Base-by-base conservation (phyloP, 2,113 vertebrate species). In the Trematocara unimaculatum region DNA sequence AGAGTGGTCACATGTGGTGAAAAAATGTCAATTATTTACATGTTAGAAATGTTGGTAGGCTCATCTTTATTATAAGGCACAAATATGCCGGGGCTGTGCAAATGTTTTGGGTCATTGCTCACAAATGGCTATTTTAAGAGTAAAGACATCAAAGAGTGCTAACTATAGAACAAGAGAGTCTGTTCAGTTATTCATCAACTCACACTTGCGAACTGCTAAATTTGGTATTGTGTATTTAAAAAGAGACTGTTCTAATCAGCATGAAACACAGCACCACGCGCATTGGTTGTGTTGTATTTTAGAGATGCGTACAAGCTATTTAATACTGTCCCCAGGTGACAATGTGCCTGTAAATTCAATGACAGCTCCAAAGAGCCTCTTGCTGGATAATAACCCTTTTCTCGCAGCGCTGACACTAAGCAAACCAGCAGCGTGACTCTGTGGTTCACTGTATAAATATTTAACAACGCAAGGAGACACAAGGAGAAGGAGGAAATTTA, bases 361-460 rank as follows among this genome's bases (percentile, higher is more conserved):
- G 10, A 77, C 56, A 77, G 38, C 64, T 23, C 26, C 5, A 17
- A 29, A 35, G 56, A 87, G 77, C 56, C n/a, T 56, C 38, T 79
- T 38, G 8, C 26, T 29, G 51, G 14, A 84, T 81, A 55, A 87
- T 60, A 38, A 86, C 51, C 5, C 15, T 58, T 33, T 26, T 20
- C 23, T 53, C 80, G 47, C 10, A 51, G 35, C 49, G 23, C 45
- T 54, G 56, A 56, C 42, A 58, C 64, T 2, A 82, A 83, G 54
- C 53, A 84, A 83, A 77, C 81, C 20, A 42, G 26, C 74, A 83
- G 78, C 83, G 79, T 87, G 90, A 91, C 88, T 88, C 60, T 53
- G 83, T 55, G 80, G 83, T 86, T 88, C 84, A 79, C 58, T 85
- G 83, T 83, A 93, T 95, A 83, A 94, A 95, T 95, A 90, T 95